Conservation (phyloP, 30 jellyfish, hydroid and myxozoan species). For the Phacellophora camtschatica region DNA sequence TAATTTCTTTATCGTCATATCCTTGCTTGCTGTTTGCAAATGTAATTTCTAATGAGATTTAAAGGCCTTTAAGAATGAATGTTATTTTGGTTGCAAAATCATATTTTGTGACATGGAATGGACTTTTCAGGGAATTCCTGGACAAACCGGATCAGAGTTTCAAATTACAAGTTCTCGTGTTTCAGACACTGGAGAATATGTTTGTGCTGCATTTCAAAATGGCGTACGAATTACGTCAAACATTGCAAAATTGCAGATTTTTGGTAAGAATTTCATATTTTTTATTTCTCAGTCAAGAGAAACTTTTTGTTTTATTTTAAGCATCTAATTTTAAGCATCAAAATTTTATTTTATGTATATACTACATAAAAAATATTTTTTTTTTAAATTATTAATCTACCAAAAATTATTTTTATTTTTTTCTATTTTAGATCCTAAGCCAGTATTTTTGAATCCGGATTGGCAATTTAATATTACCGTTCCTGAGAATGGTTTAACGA, state of each 20-base stretch:
- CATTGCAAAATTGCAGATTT: slow-evolving; percentile 71
- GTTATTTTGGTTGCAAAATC: too few relatives aligned
- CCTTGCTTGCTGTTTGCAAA: too few relatives aligned
- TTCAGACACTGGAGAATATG: slow-evolving; percentile 80
- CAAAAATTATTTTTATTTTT: not conserved
- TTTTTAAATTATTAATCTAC: not conserved
- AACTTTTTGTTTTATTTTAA: too few relatives aligned
- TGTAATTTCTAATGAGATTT: too few relatives aligned
- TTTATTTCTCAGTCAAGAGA: not conserved
- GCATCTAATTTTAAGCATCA: too few relatives aligned
- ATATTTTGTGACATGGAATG: too few relatives aligned
- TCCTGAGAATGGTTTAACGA: slow-evolving; percentile 75
- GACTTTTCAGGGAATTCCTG: slow-evolving; percentile 59
- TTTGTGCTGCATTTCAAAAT: slow-evolving; percentile 65
- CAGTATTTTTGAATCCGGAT: slow-evolving; percentile 61
- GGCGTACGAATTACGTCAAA: slow-evolving; percentile 67
- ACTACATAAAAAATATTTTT: not conserved
- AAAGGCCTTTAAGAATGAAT: too few relatives aligned
- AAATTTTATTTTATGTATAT: too few relatives aligned
- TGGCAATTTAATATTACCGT: slow-evolving; percentile 45
- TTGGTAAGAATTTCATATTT: slow-evolving; percentile 56
- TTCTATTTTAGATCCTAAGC: slow-evolving; percentile 71
- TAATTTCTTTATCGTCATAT: too few relatives aligned
- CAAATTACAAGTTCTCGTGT: slow-evolving; percentile 37
- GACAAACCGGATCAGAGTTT: slow-evolving; percentile 31